Conservation (phyloP, 1,140 invertebrate species). For the Mactra quadrangularis region DNA sequence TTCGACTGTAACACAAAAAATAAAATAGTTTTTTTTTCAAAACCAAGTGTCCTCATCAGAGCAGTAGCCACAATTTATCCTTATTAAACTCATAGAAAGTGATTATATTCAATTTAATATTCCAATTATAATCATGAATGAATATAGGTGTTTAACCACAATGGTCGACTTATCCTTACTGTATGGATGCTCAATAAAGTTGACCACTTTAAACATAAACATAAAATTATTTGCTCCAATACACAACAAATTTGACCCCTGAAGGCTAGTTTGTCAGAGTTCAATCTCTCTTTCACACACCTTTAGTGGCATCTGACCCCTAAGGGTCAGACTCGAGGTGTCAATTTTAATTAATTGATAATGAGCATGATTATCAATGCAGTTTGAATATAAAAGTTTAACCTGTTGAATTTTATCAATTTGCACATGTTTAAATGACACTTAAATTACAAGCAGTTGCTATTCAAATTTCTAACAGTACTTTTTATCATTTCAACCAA, state of each 20-base stretch:
- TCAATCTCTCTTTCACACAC: conserved; percentile 42
- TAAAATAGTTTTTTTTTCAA: too few relatives aligned
- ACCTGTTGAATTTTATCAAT: too few relatives aligned
- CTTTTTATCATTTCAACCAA: too few relatives aligned
- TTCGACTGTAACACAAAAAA: conserved; percentile 13
- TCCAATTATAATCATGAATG: too few relatives aligned
- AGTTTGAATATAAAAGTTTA: too few relatives aligned
- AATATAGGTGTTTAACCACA: too few relatives aligned
- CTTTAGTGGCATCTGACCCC: conserved; percentile 27
- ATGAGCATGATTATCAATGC: conserved; percentile 28
- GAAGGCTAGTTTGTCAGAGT: background rate
- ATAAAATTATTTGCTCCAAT: conserved; percentile 23
- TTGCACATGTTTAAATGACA: too few relatives aligned
- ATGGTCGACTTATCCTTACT: too few relatives aligned
- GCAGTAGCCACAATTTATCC: background rate
- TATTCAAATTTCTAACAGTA: too few relatives aligned
- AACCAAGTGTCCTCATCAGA: background rate
- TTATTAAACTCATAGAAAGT: background rate
- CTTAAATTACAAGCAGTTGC: too few relatives aligned
- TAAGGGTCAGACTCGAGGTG: conserved; percentile 32
- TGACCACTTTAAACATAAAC: background rate
- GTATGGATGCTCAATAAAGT: conserved; percentile 4
- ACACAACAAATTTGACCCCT: conserved; percentile 22
- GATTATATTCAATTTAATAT: conserved; percentile 30
- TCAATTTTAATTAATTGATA: conserved; percentile 53